Evolutionary conservation across 2,797 vertebrate genomes (phyloP), one percentile per base, ranked within the genome.

Genomic region (Pseudopleuronectes americanus): DNA sequence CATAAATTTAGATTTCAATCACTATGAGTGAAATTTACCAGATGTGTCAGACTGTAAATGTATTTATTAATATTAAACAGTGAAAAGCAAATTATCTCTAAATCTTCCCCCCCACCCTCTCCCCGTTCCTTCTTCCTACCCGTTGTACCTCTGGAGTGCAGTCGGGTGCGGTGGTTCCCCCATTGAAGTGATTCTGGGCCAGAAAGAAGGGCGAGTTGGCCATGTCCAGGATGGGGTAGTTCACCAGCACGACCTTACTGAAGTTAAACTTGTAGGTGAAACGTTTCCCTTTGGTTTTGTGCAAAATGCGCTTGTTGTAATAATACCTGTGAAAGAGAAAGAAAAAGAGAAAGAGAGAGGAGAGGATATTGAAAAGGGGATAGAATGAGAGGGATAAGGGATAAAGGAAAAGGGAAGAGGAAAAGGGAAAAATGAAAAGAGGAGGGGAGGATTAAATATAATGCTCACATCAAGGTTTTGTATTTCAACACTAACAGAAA

Each of bases 201-300:
- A 97, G 90, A 73, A 97, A 95, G 36, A 97, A 95, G 2, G 96
- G 96, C 2, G 95, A 95, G 26, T 95, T 96, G 0, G 96, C 95
- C 95, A 98, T 93, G 45, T 98, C 97, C 88, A 98, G 89, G 56
- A 98, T 92, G 0, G 96, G 97, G 78, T 97, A 97, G 79, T 97
- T 97, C 49, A 97, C 96, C 67, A 98, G 77, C 41, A 97, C 96
- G 1, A 98, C 96, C 87, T 97, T 97, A 84, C 96, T 97, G 92
- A 98, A 98, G 94, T 98, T 98, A 77, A 98, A 98, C 92, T 98
- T 98, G 95, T 98, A 98, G 75, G 97, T 98, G 90, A 98, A 98
- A n/a, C 97, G 94, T 77, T 98, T 98, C 54, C 97, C 97, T 90
- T 98, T 98, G 78, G 97, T 98, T 91, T 98, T 98, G 92, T 98